phyloP scores from a whole-genome alignment of 2,797 vertebrate species.

The Phrynocephalus forsythii region DNA sequence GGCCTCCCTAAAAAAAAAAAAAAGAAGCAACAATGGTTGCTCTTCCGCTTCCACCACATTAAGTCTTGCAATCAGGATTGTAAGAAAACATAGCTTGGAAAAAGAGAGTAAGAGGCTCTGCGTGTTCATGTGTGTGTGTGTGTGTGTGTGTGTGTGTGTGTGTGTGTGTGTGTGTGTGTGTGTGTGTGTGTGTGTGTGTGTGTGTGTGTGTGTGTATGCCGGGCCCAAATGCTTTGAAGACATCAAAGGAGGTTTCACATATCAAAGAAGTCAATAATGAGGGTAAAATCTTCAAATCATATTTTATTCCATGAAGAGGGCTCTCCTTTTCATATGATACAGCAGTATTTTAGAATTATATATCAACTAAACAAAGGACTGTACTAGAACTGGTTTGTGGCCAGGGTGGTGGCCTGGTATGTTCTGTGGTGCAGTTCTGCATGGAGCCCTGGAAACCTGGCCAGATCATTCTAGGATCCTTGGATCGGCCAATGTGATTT shows the following conservation, averaged over 20 bases:
- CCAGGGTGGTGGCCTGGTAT: no score
- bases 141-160: neutral
- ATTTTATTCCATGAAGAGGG: no score
- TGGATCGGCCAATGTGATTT: no score
- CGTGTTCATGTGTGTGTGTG: neutral
- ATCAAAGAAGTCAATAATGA: no score
- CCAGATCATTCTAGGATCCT: no score
- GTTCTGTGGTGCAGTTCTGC: no score
- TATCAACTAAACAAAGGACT: no score
- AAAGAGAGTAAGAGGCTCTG: neutral
- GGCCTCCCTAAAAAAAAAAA: neutral
- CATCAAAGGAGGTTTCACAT: neutral
- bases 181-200: neutral
- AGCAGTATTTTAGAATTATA: no score
- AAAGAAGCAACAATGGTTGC: neutral
- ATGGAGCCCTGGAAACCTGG: no score
- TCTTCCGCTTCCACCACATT: neutral
- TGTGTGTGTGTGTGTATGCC: neutral
- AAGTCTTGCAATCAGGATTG: conserved; percentile 22
- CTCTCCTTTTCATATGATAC: no score
- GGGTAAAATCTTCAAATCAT: no score
- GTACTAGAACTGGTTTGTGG: no score
- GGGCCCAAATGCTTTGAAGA: neutral
- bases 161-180: neutral
- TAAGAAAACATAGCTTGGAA: conserved; percentile 8